Evolutionary conservation across 2,797 vertebrate genomes (phyloP), one percentile per base, ranked within the genome.

Genomic region (Amblyraja radiata): DNA sequence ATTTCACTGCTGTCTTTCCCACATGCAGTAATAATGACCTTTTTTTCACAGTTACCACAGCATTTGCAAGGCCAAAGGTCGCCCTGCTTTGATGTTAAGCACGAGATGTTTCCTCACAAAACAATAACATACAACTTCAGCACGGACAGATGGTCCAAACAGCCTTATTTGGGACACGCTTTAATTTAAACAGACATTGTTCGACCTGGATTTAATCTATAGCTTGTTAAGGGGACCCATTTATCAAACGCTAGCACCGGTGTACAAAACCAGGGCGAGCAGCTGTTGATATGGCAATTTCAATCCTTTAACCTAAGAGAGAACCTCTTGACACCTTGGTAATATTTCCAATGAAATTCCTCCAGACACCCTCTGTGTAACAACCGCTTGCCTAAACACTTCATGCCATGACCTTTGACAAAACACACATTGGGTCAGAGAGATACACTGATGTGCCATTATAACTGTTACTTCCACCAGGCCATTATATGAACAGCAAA

Each of bases 21-120:
- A 92, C 90, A 74, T 92, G 13, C 90, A 76, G 36, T 71, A 14
- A 68, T n/a, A 18, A 74, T 74, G 65, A 92, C 90, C 90, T 92
- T 54, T 63, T 74, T 76, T 76, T 76, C 90, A 74, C 90, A 76
- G 90, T 73, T 92, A 73, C 65, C 36, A 92, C 68, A 76, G 90
- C 90, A 92, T 73, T 92, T 73, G 90, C 93, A 39, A 93, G 95
- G 94, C 94, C 93, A 94, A 93, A 94, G 94, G 94, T 95, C 95
- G 95, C 90, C 86, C 2, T 25, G 93, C 94, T 95, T 97, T 97
- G 95, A 97, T 96, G 96, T 96, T 94, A 94, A 94, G 90, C 80
- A 93, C 84, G 93, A 95, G 95, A 94, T 90, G 95, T 94, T 95
- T 94, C 94, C 94, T 95, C 94, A 86, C 94, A 93, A 94, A 96